Conservation (phyloP, 2,888 invertebrate genomes). For the Lepeophtheirus nordmannii region DNA sequence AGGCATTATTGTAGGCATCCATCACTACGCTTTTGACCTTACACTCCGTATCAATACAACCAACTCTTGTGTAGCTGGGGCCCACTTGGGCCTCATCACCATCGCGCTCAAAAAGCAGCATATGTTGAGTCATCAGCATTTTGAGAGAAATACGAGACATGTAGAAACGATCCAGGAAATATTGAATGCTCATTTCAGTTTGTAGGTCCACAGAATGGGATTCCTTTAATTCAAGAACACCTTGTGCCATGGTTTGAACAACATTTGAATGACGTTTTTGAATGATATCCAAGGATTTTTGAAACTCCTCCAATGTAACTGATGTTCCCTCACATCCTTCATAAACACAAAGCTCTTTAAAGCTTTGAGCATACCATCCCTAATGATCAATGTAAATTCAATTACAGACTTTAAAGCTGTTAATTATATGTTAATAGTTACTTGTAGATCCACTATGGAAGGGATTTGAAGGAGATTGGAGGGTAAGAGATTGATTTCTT, state of each 20-base stretch:
- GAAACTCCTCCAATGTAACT: constrained; percentile 43
- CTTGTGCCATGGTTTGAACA: constrained; percentile 97
- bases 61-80: constrained; percentile 42
- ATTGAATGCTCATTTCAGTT: constrained; percentile 85
- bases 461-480: constrained; percentile 82
- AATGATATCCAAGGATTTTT: constrained; percentile 71
- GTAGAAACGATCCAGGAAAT: constrained; percentile 95
- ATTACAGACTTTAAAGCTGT: too few relatives aligned
- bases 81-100: neutral
- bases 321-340: constrained; percentile 2
- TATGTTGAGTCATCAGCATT: constrained; percentile 98
- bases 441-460: constrained; percentile 72
- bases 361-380: constrained; percentile 23
- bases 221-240: constrained; percentile 86
- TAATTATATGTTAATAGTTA: neutral
- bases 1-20: constrained; percentile 93
- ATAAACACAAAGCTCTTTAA: constrained; percentile 15
- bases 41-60: constrained; percentile 91
- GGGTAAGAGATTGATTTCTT: constrained; percentile 88
- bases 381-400: constrained; percentile 6
- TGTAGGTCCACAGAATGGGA: constrained; percentile 57
- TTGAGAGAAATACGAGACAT: constrained; percentile 78
- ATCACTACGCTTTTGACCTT: constrained; percentile 56
- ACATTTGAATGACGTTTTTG: constrained; percentile 90
- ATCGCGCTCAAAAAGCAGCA: constrained; percentile 15